These are phyloP conservation scores for Iguana delicatissima DNA, from an alignment of 2,797 vertebrate genomes.

Conservation along the genomic window DNA sequence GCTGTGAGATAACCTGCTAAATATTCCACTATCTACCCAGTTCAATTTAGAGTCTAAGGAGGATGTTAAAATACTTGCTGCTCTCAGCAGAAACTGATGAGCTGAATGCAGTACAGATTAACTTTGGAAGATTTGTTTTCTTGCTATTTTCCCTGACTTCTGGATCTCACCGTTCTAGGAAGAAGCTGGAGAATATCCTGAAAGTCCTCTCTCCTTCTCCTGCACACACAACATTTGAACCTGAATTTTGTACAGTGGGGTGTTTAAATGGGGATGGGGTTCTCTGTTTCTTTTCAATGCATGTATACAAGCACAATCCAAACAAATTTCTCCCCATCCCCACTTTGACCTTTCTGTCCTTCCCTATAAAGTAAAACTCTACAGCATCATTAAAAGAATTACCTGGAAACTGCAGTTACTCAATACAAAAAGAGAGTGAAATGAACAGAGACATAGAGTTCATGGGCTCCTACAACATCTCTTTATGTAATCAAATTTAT, in stretches of 20 bases:
- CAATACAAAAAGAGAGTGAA: conserved; percentile 3
- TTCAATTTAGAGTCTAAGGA: conserved; percentile 50
- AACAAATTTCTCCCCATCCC: background rate
- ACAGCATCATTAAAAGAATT: conserved; percentile 11
- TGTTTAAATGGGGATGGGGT: background rate
- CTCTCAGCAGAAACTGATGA: conserved; percentile 43
- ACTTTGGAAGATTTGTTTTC: conserved; percentile 1
- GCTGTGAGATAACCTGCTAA: conserved; percentile 32
- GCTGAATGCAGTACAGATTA: background rate
- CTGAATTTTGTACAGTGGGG: background rate
- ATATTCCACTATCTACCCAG: conserved; percentile 27
- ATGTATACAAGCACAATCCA: background rate
- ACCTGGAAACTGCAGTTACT: background rate
- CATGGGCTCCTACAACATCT: too few species aligned
- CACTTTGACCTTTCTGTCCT: background rate
- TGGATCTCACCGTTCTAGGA: background rate
- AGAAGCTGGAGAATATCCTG: background rate
- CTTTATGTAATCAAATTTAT: background rate
- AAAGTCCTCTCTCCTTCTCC: background rate
- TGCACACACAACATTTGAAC: background rate
- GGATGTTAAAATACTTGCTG: conserved; percentile 39
- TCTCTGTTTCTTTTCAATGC: background rate
- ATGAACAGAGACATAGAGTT: background rate
- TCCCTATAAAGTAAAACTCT: conserved; percentile 8
- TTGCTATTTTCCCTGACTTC: background rate